Evolutionary conservation across 2,797 vertebrate species (phyloP).

Genomic region (Rhinogobio ventralis): DNA sequence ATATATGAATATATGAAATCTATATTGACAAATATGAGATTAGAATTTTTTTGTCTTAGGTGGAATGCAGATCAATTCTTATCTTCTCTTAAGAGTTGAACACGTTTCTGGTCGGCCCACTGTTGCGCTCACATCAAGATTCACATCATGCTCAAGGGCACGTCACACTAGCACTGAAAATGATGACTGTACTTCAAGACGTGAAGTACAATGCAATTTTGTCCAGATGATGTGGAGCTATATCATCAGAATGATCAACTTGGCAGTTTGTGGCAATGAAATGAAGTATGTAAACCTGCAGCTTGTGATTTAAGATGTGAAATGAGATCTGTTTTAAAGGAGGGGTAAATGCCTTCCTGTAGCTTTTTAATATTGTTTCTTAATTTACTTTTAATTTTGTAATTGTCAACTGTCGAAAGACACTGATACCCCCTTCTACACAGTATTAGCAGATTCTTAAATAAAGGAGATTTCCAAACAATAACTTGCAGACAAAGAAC

Average conservation of each 20-base stretch:
- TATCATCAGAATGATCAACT: background rate
- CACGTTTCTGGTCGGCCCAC: slow-evolving; percentile 64
- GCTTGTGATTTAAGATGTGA: slow-evolving; percentile 17
- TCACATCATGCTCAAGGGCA: slow-evolving; percentile 40
- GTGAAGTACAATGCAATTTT: background rate
- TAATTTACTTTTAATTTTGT: slow-evolving; percentile 26
- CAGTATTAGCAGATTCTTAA: slow-evolving; percentile 34
- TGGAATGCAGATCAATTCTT: slow-evolving; percentile 61
- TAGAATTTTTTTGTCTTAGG: slow-evolving; percentile 59
- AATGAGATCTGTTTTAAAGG: slow-evolving; percentile 31
- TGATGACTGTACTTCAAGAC: background rate
- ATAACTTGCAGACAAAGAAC: background rate
- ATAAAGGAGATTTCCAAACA: slow-evolving; percentile 23
- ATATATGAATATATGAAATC: slow-evolving; percentile 69
- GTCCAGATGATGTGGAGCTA: slow-evolving; percentile 6
- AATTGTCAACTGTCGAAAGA: background rate
- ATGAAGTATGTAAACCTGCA: slow-evolving; percentile 30
- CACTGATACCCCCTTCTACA: background rate
- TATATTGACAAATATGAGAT: slow-evolving; percentile 69
- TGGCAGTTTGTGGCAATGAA: slow-evolving; percentile 19
- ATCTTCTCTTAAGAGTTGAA: slow-evolving; percentile 68
- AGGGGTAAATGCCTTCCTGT: slow-evolving; percentile 8
- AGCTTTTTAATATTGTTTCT: slow-evolving; percentile 35
- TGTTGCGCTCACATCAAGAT: slow-evolving; percentile 44
- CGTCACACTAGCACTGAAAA: slow-evolving; percentile 47